These are phyloP conservation scores for Neolamprologus modestus DNA, from an alignment of 2,113 vertebrate species.

Conservation along the genomic window DNA sequence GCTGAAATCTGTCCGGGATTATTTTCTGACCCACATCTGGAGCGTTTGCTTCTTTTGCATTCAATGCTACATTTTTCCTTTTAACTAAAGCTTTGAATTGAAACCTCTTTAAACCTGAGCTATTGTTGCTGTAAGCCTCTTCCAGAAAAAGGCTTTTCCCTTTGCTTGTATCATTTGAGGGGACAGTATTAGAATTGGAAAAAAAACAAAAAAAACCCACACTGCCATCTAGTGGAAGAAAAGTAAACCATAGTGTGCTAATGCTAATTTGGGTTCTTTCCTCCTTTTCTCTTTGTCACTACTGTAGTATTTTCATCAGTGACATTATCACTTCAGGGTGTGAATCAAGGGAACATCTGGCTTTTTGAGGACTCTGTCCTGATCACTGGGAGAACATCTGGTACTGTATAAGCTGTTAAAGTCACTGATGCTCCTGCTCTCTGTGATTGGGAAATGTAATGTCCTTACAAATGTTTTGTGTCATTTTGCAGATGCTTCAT, in stretches of 20 bases:
- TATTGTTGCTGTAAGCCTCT: background rate
- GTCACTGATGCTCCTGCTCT: background rate
- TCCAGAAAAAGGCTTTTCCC: background rate
- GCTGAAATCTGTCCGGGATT: background rate
- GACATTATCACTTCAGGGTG: conserved; percentile 76
- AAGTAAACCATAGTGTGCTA: background rate
- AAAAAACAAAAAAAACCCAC: background rate
- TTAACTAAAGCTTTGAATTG: background rate
- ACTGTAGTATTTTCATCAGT: conserved; percentile 84
- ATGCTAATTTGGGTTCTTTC: background rate
- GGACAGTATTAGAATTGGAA: background rate
- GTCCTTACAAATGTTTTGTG: background rate
- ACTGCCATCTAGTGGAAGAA: conserved; percentile 29
- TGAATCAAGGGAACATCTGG: conserved; percentile 87
- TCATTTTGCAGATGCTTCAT: conserved; percentile 70
- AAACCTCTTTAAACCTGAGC: background rate
- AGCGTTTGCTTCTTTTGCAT: background rate
- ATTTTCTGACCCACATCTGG: background rate
- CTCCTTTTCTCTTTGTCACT: background rate
- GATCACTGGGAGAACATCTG: conserved; percentile 80
- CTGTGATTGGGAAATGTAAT: background rate
- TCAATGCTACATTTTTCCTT: background rate
- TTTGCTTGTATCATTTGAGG: background rate
- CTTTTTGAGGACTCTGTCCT: conserved; percentile 85
- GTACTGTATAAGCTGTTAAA: conserved; percentile 47